Percentiles rank a stretch among this genome's conserved stretches.
phyloP scores from a whole-genome alignment of 2,113 vertebrate species.

The Telmatochromis brachygnathus region DNA sequence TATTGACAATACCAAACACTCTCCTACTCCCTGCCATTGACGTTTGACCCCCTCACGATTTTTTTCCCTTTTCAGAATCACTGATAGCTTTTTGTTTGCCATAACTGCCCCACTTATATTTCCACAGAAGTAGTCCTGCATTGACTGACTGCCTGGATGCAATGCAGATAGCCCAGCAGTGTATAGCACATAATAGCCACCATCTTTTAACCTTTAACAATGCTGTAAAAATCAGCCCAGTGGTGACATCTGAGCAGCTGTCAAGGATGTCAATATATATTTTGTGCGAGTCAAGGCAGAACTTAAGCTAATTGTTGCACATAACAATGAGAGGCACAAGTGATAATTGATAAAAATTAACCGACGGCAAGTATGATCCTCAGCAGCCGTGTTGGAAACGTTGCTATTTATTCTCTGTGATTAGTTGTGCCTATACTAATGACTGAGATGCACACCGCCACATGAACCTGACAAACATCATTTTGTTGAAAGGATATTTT shows the following conservation, averaged over 20 bases:
- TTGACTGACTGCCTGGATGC: conserved; percentile 53
- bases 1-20: conserved; percentile 63
- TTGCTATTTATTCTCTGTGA: background rate
- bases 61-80: conserved; percentile 60
- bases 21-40: conserved; percentile 63
- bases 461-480: conserved; percentile 41
- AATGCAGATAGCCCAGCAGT: conserved; percentile 20
- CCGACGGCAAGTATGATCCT: background rate
- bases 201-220: conserved; percentile 31
- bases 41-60: conserved; percentile 59
- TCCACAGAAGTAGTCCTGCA: conserved; percentile 36
- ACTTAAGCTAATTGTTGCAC: conserved; percentile 9
- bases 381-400: background rate
- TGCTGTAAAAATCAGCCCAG: conserved; percentile 9
- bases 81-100: conserved; percentile 71
- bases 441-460: conserved; percentile 1
- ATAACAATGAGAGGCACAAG: background rate
- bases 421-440: conserved; percentile 35
- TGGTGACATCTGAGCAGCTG: conserved; percentile 13
- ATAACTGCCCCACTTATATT: conserved; percentile 67
- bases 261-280: conserved; percentile 27
- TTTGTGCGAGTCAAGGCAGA: conserved; percentile 4
- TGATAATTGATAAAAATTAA: conserved; percentile 50
- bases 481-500: background rate
- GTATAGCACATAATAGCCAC: conserved; percentile 19